These are phyloP conservation scores for Otolemur crassicaudatus DNA, from an alignment of 2,797 vertebrate genomes.

Conservation along the genomic window DNA sequence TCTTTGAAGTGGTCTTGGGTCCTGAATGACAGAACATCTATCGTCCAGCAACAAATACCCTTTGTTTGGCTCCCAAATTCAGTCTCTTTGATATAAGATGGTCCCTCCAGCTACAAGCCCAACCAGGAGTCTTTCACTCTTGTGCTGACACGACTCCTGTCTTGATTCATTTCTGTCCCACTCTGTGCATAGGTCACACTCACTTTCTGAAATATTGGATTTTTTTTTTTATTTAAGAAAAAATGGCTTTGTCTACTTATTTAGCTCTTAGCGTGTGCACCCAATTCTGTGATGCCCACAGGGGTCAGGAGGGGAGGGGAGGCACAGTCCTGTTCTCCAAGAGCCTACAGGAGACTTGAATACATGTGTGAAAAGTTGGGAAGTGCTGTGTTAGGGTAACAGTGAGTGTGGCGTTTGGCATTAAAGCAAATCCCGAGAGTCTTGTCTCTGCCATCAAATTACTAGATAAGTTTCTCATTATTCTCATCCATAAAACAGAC, in stretches of 20 bases:
- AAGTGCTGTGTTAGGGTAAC: not conserved
- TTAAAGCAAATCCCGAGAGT: not conserved
- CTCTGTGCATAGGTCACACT: not conserved
- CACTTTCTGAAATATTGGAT: slow-evolving; percentile 6
- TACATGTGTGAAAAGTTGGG: not conserved
- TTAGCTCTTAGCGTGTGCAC: not conserved
- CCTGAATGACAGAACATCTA: slow-evolving; percentile 34
- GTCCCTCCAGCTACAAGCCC: not conserved
- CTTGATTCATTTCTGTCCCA: slow-evolving; percentile 2
- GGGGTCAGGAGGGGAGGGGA: not conserved
- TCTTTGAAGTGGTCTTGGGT: slow-evolving; percentile 65
- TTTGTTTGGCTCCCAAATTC: slow-evolving; percentile 61
- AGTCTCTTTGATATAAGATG: slow-evolving; percentile 42
- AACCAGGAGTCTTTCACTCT: not conserved
- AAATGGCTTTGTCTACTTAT: not conserved
- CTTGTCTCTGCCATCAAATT: not conserved
- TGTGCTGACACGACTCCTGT: not conserved
- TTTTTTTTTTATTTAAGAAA: slow-evolving; percentile 37
- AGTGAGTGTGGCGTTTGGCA: not conserved
- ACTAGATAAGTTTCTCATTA: not conserved
- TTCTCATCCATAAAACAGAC: not conserved
- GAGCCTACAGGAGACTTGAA: not conserved
- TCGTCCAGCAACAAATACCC: slow-evolving; percentile 47
- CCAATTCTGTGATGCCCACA: not conserved
- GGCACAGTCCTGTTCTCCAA: not conserved